Evolutionary conservation across 2,113 vertebrate genomes (phyloP), one percentile per base, ranked within the genome.

Genomic region (Amphilophus citrinellus): DNA sequence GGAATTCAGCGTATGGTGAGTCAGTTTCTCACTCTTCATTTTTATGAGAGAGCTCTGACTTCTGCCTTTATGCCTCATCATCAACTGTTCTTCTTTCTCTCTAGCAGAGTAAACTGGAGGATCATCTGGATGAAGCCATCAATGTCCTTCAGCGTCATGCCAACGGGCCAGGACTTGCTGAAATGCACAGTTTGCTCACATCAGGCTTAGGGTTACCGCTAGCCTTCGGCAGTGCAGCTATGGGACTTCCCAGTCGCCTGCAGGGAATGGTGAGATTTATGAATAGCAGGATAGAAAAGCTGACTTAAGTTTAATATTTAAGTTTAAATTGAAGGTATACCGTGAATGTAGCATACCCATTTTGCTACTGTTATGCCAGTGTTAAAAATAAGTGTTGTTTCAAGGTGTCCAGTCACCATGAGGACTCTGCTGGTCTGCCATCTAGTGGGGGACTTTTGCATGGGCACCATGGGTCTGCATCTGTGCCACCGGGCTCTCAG

Each of bases 61-160:
- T 2, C 11, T 32, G 14, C 17, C 56, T 56, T 44, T 7, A 58
- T 57, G 6, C 3, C 32, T 80, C 44, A 73, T 15, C 8, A 2
- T 63, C 4, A 11, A 4, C 30, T 47, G 20, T 82, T 76, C 44
- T 79, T 79, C 66, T 3, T 18, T 30, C 13, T 71, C 32, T 84
- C 27, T 78, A 95, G 94, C 96, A 97, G 94, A 98, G 87, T 95
- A 99, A 99, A 93, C 95, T 99, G 97, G 98, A 98, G 88, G 98
- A 99, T 92, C 97, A 95, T 79, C 95, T 99, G 94, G 98, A 99
- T 0, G 98, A 99, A 94, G 98, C 98, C 75, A 97, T 99, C 93
- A 97, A 98, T 0, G 98, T 99, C 86, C 96, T 99, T 86, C 96
- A 98, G 84, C 97, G 96, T 86, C 98, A 99, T 0, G 98, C 98